Conservation (phyloP, 1,140 invertebrate genomes). For the Tetragonula clypearis region DNA sequence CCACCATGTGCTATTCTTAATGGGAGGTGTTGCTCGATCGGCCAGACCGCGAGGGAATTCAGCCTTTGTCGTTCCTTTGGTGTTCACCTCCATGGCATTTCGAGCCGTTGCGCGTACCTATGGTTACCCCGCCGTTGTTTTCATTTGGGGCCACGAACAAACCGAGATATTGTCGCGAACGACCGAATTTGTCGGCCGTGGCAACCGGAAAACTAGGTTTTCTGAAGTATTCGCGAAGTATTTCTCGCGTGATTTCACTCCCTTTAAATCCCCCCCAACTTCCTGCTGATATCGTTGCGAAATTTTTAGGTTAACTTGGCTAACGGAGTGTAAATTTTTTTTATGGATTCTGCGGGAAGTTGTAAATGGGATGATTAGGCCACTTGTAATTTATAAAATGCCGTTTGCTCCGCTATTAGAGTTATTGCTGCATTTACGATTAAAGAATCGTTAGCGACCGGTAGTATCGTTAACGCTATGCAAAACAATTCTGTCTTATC, state of each 20-base stretch:
- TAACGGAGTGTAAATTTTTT: neutral
- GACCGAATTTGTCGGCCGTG: neutral
- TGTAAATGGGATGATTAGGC: neutral
- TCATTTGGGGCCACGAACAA: no score
- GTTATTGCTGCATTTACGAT: no score
- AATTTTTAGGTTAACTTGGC: neutral
- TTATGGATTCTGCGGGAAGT: neutral
- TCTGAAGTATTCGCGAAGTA: neutral
- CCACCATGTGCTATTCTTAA: conserved; percentile 70
- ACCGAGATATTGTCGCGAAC: no score
- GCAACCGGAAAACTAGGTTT: neutral
- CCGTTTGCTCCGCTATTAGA: no score
- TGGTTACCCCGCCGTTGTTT: neutral
- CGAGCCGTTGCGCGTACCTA: conserved; percentile 9
- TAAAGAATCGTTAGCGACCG: no score
- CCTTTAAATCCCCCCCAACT: neutral
- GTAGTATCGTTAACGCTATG: no score
- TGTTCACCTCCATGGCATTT: conserved; percentile 2
- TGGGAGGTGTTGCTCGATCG: conserved; percentile 54
- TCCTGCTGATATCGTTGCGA: neutral
- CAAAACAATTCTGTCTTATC: no score
- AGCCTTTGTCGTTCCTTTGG: conserved; percentile 37
- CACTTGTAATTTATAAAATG: no score
- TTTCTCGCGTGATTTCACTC: neutral
- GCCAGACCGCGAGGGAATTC: conserved; percentile 51